Evolutionary conservation across 2,113 vertebrate species (phyloP).

Genomic region (Dolichallabes microphthalmus): DNA sequence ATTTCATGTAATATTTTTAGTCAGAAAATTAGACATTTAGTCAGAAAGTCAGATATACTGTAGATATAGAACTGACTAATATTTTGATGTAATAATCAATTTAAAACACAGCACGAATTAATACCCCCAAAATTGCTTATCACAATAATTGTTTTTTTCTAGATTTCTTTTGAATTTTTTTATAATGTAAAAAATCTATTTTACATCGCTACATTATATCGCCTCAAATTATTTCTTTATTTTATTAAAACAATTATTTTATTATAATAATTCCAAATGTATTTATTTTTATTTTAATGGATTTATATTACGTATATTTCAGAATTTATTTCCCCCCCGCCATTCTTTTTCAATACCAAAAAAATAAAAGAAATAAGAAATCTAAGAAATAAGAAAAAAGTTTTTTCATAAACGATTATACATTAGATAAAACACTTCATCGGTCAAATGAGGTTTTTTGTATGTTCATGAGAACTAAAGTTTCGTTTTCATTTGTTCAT

Average conservation of each 20-base stretch:
- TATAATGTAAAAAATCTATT: neutral
- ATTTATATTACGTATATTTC: neutral
- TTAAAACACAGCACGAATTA: neutral
- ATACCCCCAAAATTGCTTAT: neutral
- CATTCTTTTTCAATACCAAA: too few species aligned
- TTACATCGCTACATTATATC: neutral
- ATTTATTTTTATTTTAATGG: too few species aligned
- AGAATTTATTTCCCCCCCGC: neutral
- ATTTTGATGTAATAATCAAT: neutral
- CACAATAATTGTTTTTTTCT: neutral
- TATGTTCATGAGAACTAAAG: neutral
- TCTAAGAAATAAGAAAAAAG: too few species aligned
- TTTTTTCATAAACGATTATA: neutral
- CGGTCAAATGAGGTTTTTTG: neutral
- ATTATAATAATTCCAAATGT: too few species aligned
- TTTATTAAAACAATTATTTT: too few species aligned
- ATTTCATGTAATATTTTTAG: neutral
- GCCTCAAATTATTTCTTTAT: neutral
- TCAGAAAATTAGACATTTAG: too few species aligned
- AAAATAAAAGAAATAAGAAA: too few species aligned
- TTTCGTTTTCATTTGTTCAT: neutral
- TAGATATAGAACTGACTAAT: neutral
- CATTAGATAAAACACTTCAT: neutral
- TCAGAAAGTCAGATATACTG: neutral
- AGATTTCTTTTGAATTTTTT: neutral